phyloP scores from a whole-genome alignment of 1,140 invertebrate genomes.

The Magallana angulata region DNA sequence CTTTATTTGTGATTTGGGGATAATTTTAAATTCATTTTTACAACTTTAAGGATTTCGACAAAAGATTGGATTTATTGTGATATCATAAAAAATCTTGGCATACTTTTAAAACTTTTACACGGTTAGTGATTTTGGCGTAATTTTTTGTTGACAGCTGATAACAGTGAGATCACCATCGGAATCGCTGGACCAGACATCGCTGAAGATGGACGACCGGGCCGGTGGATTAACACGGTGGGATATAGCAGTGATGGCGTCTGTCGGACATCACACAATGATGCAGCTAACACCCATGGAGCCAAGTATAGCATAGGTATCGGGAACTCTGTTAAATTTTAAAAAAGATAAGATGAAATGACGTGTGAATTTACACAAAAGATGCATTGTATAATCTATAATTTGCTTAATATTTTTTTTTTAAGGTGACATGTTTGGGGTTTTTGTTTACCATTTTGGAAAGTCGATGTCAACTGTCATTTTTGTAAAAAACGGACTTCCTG shows the following conservation, averaged over 20 bases:
- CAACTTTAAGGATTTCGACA: too few species aligned
- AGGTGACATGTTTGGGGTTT: constrained; percentile 78
- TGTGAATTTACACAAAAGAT: neutral
- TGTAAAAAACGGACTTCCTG: constrained; percentile 75
- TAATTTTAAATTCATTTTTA: too few species aligned
- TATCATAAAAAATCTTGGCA: too few species aligned
- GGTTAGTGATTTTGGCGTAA: neutral
- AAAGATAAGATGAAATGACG: neutral
- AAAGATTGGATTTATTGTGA: too few species aligned
- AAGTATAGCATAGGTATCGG: constrained; percentile 72
- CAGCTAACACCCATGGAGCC: constrained; percentile 74
- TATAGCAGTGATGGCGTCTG: constrained; percentile 77
- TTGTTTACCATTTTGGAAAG: constrained; percentile 76
- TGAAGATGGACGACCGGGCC: constrained; percentile 73
- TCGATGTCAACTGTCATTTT: constrained; percentile 77
- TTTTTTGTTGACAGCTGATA: constrained; percentile 60
- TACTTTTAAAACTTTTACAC: neutral
- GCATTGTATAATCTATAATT: neutral
- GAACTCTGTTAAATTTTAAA: neutral
- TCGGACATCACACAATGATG: constrained; percentile 73
- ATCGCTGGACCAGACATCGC: constrained; percentile 77
- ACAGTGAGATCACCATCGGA: constrained; percentile 76
- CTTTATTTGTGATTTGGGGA: too few species aligned
- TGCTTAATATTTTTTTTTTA: constrained; percentile 16
- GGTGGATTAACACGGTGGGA: constrained; percentile 78